A percentile compares a stretch with the other conserved stretches of the same genome.
These are phyloP conservation scores for Caenorhabditis sp. DNA, from an alignment of 2,888 invertebrate species.

Conservation along the genomic window DNA sequence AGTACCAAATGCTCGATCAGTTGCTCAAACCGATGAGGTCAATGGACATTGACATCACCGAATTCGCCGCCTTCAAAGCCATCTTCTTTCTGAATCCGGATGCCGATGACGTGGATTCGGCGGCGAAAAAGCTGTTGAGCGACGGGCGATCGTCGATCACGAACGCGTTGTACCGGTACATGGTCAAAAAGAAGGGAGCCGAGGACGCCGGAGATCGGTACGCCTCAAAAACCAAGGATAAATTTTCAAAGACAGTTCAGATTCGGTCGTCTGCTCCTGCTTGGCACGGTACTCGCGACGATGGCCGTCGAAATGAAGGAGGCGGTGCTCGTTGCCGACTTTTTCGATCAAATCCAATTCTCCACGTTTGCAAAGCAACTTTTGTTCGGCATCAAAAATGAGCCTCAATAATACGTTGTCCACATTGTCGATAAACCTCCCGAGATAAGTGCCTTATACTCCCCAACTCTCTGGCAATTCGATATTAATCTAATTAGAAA, in stretches of 20 bases:
- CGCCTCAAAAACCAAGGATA: background rate
- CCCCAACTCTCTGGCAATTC: no score
- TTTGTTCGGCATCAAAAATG: conserved; percentile 72
- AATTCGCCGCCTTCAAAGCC: conserved; percentile 78
- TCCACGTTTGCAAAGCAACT: conserved; percentile 76
- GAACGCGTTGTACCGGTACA: conserved; percentile 76
- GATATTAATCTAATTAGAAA: no score
- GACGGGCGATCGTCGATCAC: conserved; percentile 73
- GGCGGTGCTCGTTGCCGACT: conserved; percentile 77
- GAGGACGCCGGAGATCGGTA: conserved; percentile 75
- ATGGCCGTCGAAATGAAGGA: conserved; percentile 79
- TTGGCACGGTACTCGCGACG: conserved; percentile 77
- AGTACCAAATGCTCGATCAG: conserved; percentile 77
- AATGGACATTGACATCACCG: conserved; percentile 74
- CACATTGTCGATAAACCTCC: conserved; percentile 7
- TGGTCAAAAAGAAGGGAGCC: conserved; percentile 71
- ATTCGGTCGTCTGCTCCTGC: conserved; percentile 75
- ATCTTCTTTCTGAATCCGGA: conserved; percentile 79
- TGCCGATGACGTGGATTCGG: conserved; percentile 74
- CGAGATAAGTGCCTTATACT: conserved; percentile 19
- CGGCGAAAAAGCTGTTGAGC: conserved; percentile 66
- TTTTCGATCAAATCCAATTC: conserved; percentile 77
- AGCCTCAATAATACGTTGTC: conserved; percentile 13
- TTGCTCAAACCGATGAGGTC: conserved; percentile 75
- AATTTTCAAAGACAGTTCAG: no score